Percentiles rank a stretch among this genome's conserved stretches.
These are phyloP conservation scores for Synergus japonicus DNA, from an alignment of 2,888 invertebrate genomes.

Conservation along the genomic window DNA sequence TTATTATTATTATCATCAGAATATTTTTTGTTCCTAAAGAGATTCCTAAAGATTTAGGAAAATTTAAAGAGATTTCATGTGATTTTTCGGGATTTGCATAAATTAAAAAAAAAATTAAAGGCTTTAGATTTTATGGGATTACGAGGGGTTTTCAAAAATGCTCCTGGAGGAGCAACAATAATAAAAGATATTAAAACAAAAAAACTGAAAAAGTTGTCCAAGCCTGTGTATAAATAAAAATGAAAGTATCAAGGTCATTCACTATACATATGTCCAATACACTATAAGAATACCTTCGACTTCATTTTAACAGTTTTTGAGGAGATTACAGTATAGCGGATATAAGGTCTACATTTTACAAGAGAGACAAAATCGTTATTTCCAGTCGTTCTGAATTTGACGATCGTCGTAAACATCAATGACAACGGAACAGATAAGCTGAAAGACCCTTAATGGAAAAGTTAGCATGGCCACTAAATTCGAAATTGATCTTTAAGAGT, in stretches of 20 bases:
- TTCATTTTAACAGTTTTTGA: neutral
- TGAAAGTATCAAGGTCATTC: neutral
- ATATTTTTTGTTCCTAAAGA: too few species aligned
- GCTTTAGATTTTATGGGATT: too few species aligned
- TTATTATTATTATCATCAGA: too few species aligned
- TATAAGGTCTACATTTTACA: neutral
- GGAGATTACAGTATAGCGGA: neutral
- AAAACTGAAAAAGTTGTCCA: neutral
- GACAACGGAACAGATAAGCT: neutral
- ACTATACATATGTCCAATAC: too few species aligned
- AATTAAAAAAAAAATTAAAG: too few species aligned
- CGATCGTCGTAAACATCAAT: constrained; percentile 1
- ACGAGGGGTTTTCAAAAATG: too few species aligned
- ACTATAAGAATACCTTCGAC: neutral
- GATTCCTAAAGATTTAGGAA: too few species aligned
- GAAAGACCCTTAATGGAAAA: neutral
- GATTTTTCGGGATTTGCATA: too few species aligned
- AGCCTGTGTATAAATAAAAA: neutral
- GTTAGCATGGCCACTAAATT: neutral
- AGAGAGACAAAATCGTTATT: constrained; percentile 2
- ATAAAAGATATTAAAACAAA: neutral
- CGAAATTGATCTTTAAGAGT: neutral
- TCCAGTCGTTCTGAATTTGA: neutral
- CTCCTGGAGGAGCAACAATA: neutral
- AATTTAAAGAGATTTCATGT: too few species aligned